A percentile compares a stretch with the other conserved stretches of the same genome.
These are phyloP conservation scores for Marmota monax DNA, from an alignment of 2,113 vertebrate species.

Conservation along the genomic window DNA sequence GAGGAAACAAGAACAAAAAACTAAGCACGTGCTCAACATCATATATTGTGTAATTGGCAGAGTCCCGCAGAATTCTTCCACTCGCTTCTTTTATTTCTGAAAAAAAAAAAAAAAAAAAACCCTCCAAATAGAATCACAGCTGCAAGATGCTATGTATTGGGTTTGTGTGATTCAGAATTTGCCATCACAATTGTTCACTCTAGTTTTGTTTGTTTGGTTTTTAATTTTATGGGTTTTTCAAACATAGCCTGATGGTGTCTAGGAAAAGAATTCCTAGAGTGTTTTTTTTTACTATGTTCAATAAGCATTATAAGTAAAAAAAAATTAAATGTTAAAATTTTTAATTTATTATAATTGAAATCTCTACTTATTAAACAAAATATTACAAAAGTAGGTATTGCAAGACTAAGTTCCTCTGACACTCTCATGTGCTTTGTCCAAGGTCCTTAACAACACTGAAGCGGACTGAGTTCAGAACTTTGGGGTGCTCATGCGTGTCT, in stretches of 20 bases:
- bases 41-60: background rate
- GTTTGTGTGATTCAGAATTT: background rate
- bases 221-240: background rate
- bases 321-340: background rate
- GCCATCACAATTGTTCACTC: background rate
- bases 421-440: no score
- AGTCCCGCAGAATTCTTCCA: background rate
- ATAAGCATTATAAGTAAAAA: background rate
- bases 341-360: constrained; percentile 4
- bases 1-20: background rate
- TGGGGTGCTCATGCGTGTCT: background rate
- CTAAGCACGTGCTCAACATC: background rate
- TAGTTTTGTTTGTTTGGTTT: background rate
- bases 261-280: background rate
- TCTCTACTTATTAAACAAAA: background rate
- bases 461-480: background rate
- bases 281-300: background rate
- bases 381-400: background rate
- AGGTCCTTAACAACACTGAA: background rate
- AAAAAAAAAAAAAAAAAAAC: background rate
- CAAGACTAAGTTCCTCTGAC: background rate
- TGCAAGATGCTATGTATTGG: background rate
- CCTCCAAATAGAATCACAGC: background rate
- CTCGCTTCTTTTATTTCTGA: background rate
- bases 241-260: background rate